Conservation (phyloP, 2,888 invertebrate species). For the Eupithecia dodoneata region DNA sequence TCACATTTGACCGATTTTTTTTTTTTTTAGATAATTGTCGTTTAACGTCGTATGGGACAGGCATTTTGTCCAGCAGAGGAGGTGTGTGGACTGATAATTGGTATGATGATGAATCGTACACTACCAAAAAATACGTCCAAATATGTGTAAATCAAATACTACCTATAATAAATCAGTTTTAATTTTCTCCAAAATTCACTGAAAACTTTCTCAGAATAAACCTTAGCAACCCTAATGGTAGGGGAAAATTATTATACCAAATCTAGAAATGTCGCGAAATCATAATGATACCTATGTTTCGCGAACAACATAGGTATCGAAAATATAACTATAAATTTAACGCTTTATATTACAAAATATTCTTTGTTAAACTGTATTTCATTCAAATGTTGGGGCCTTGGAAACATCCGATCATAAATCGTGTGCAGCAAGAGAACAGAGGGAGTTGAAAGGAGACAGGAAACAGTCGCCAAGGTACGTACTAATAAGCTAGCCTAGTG, state of each 20-base stretch:
- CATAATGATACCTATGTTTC: neutral
- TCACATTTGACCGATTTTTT: too few species aligned
- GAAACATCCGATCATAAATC: constrained; percentile 36
- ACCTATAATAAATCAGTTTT: too few species aligned
- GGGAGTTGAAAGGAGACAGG: constrained; percentile 69
- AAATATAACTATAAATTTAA: neutral
- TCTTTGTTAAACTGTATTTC: constrained; percentile 21
- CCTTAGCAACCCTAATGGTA: neutral
- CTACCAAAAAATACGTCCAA: too few species aligned
- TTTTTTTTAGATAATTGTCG: too few species aligned
- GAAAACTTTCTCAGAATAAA: neutral
- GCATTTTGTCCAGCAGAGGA: too few species aligned
- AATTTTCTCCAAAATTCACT: too few species aligned
- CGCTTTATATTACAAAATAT: neutral
- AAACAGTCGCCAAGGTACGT: constrained; percentile 73
- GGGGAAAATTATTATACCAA: neutral
- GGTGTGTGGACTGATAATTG: too few species aligned
- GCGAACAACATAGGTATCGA: neutral
- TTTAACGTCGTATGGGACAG: too few species aligned
- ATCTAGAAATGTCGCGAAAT: neutral
- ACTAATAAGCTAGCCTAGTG: constrained; percentile 76
- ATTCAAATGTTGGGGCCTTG: constrained; percentile 24
- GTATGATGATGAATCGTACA: too few species aligned
- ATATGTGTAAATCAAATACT: too few species aligned
- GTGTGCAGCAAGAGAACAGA: constrained; percentile 46